Conservation (phyloP, 2,888 invertebrate species). For the Diplazon laetatorius region DNA sequence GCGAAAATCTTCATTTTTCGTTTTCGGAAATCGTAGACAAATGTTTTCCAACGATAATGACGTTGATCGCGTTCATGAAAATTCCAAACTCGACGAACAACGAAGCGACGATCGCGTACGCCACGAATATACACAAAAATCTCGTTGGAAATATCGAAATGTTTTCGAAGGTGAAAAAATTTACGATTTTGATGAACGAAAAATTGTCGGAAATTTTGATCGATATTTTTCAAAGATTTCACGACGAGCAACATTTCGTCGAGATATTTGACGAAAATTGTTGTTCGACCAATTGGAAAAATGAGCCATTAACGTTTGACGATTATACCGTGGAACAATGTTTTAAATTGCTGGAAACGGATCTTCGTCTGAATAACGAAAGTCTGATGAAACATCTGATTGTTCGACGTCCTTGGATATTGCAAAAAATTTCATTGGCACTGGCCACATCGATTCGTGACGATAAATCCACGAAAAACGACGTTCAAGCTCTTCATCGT, state of each 20-base stretch:
- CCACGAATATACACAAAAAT: slow-evolving; percentile 69
- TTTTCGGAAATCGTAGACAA: slow-evolving; percentile 76
- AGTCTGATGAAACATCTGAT: slow-evolving; percentile 76
- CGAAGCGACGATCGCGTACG: slow-evolving; percentile 59
- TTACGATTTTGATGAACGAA: slow-evolving; percentile 74
- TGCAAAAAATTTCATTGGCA: slow-evolving; percentile 84
- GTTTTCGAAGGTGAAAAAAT: slow-evolving; percentile 71
- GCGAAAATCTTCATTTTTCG: slow-evolving; percentile 69
- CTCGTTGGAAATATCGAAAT: slow-evolving; percentile 72
- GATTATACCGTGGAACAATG: slow-evolving; percentile 81
- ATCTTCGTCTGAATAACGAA: slow-evolving; percentile 79
- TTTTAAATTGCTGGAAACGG: slow-evolving; percentile 83
- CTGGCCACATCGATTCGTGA: slow-evolving; percentile 83
- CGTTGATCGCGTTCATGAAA: slow-evolving; percentile 70
- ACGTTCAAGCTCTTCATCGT: slow-evolving; percentile 84
- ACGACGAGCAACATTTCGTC: slow-evolving; percentile 82
- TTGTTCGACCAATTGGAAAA: slow-evolving; percentile 75
- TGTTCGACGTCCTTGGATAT: slow-evolving; percentile 81
- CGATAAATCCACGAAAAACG: slow-evolving; percentile 83
- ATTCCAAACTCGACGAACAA: slow-evolving; percentile 65
- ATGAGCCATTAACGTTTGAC: slow-evolving; percentile 82
- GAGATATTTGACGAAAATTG: slow-evolving; percentile 80
- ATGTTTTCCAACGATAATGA: slow-evolving; percentile 63
- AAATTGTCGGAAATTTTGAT: slow-evolving; percentile 78
- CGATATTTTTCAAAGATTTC: slow-evolving; percentile 74